Evolutionary conservation across 2,797 vertebrate genomes (phyloP), one percentile per base, ranked within the genome.

Genomic region (Hapalemur alaotrensis): DNA sequence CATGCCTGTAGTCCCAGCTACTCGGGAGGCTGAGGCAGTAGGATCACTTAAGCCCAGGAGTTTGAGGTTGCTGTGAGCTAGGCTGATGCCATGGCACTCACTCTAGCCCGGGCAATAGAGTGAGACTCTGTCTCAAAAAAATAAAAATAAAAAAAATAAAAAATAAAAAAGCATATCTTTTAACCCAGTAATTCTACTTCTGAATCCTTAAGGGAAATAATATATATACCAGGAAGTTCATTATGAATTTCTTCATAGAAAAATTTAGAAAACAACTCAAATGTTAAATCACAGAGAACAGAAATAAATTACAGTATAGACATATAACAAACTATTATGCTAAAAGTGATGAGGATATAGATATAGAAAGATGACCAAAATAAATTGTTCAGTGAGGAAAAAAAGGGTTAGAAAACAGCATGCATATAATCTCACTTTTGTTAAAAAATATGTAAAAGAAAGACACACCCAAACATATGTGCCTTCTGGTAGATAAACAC

Each of bases 201-300:
- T 87, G 61, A 14, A 85, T 81, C 9, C 43, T 75, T 91, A 94
- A 91, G 69, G 50, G 50, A 96, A 82, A 70, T 80, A 95, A 73
- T 50, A 87, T 81, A 79, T 72, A 85, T 67, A 76, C 17, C 30
- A 84, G 52, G 23, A 95, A 95, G 5, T 88, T 95, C 25, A 75
- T 73, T 48, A 65, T 59, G 18, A 82, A 82, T 86, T 89, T 91
- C 41, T 93, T 86, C 54, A 84, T 35, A 91, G 48, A 10, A 85
- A 95, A 95, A 91, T 48, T 83, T 30, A 84, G 78, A 84, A 89
- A 30, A 90, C 46, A 59, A 59, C 23, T 86, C 22, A 84, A 76
- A 84, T 76, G 20, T 91, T 91, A 3, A 50, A 70, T 80, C 28
- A 48, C 23, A 59, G 10, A 23, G 57, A 59, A 59, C 10, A 59